Conservation (phyloP, 2,797 vertebrate genomes). For the Loris lydekkerianus region DNA sequence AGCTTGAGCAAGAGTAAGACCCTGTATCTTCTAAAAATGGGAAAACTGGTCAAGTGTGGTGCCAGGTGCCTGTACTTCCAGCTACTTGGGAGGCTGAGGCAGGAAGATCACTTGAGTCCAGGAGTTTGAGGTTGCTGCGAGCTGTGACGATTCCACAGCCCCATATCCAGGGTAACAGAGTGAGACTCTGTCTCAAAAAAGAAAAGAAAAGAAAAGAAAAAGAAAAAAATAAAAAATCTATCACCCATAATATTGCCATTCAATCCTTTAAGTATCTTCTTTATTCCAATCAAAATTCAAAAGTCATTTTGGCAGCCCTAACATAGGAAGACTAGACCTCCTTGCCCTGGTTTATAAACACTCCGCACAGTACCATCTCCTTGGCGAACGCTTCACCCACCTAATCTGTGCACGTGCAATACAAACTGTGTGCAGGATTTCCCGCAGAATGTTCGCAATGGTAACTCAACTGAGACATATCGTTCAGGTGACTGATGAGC, state of each 20-base stretch:
- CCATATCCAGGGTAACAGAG: too few relatives aligned
- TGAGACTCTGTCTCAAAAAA: too few relatives aligned
- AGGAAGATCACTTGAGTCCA: too few relatives aligned
- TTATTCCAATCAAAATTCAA: not conserved
- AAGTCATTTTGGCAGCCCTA: not conserved
- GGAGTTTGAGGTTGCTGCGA: too few relatives aligned
- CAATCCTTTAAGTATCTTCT: not conserved
- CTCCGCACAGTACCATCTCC: not conserved
- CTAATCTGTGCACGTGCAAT: not conserved
- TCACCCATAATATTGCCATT: not conserved
- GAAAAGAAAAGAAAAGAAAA: too few relatives aligned
- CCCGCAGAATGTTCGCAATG: constrained; percentile 52
- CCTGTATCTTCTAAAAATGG: too few relatives aligned
- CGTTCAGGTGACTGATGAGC: constrained; percentile 50
- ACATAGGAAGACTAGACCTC: not conserved
- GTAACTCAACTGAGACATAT: constrained; percentile 43
- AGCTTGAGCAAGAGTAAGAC: too few relatives aligned
- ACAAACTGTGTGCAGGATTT: constrained; percentile 24
- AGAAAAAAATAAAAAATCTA: not conserved
- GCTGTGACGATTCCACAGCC: too few relatives aligned
- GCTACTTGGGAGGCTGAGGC: too few relatives aligned
- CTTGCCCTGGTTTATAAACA: not conserved
- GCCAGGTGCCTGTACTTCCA: too few relatives aligned
- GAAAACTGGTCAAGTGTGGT: too few relatives aligned
- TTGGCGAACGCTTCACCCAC: constrained; percentile 10